A percentile compares a stretch with the other conserved stretches of the same genome.
phyloP scores from a whole-genome alignment of 2,888 invertebrate genomes.

The Agrilus cyanescens region DNA sequence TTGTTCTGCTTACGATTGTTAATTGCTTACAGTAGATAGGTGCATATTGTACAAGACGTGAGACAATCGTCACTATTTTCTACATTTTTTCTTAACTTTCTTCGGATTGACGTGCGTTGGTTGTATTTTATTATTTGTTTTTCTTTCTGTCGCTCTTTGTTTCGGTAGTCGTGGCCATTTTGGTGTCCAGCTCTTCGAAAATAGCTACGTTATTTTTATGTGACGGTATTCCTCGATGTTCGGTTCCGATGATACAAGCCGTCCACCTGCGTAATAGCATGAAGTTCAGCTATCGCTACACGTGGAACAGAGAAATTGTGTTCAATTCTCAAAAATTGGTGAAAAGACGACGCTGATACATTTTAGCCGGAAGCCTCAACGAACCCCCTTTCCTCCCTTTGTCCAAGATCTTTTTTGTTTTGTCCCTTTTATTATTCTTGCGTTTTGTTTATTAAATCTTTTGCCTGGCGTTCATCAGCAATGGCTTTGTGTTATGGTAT shows the following conservation, averaged over 20 bases:
- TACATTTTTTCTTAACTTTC: too few species aligned
- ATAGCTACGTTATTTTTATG: too few species aligned
- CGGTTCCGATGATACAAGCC: conserved; percentile 30
- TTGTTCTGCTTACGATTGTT: too few species aligned
- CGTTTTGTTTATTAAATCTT: conserved; percentile 5
- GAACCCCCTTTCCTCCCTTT: conserved; percentile 14
- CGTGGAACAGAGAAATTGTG: conserved; percentile 87
- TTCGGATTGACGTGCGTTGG: too few species aligned
- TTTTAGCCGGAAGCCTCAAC: conserved; percentile 5
- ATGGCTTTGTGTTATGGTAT: conserved; percentile 35
- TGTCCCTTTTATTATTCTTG: conserved; percentile 4
- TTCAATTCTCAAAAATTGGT: conserved; percentile 87
- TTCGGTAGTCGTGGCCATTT: too few species aligned
- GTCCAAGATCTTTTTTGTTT: neutral
- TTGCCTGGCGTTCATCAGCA: conserved; percentile 16
- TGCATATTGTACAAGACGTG: too few species aligned
- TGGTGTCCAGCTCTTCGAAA: too few species aligned
- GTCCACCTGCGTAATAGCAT: conserved; percentile 41
- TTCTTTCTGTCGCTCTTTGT: too few species aligned
- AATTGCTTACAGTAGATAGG: too few species aligned
- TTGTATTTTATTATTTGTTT: too few species aligned
- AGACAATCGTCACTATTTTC: too few species aligned
- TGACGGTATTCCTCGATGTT: conserved; percentile 22
- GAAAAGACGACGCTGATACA: conserved; percentile 70
- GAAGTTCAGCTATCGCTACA: conserved; percentile 76